Base-by-base conservation (phyloP, 2,888 invertebrate genomes). In the Theretra japonica region DNA sequence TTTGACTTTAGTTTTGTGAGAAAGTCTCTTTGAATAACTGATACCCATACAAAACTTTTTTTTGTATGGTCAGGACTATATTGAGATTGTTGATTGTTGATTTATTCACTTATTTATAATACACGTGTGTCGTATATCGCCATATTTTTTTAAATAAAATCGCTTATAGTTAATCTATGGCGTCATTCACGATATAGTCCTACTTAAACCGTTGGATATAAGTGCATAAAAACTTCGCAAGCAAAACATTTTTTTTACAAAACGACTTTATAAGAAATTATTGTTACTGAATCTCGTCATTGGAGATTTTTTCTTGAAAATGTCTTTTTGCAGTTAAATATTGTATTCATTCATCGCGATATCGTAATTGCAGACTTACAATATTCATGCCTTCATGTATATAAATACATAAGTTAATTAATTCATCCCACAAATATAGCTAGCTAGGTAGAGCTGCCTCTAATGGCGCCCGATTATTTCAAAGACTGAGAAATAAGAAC, bases 151-250 rank as follows among this genome's bases (percentile, higher is more conserved):
- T 15, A 23, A 41, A 65, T 65, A 3, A 65, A 48, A 48, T 65
- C 11, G 23, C 0, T 41, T 62, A 23, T 65, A 21, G 33, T 33
- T 33, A 4, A 11, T 33, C 11, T 11, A 15, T 62, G 25, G 65
- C 65, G 17, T 65, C 48, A 65, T 41, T 48, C 41, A 25, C 48
- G 23, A 48, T 65, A 65, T 25, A 17, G 65, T 25, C 48, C 65
- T 65, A 65, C 65, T 48, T 65, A 17, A 48, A 17, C 23, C 48
- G 65, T 65, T 62, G 23, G 23, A 65, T 23, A 48, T 30, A 30
- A 60, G 25, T 60, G 59, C n/a, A 30, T 48, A 65, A 21, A 65
- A 65, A 19, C 41, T 62, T 0, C 21, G 33, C 41, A 62, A 62
- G 33, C 62, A 62, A 30, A 33, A 41, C 21, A 21, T 41, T 30